Evolutionary conservation across 2,888 invertebrate genomes (phyloP).

Genomic region (Cremastinae sp.): DNA sequence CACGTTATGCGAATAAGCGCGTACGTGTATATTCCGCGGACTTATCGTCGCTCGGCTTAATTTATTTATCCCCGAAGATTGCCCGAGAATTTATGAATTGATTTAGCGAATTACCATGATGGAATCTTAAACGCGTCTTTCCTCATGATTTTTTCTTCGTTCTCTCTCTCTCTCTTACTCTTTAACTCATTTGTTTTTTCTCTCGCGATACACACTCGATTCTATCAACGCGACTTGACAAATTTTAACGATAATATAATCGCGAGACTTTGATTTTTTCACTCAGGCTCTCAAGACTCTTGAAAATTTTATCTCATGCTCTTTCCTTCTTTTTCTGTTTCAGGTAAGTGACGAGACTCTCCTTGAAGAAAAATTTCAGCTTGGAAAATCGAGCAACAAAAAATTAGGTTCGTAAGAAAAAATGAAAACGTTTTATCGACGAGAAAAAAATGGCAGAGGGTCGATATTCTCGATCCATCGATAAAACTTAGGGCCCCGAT

Average conservation of each 20-base stretch:
- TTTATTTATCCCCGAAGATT: conserved; percentile 56
- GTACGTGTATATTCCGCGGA: conserved; percentile 16
- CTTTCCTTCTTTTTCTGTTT: conserved; percentile 63
- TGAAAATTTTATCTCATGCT: conserved; percentile 14
- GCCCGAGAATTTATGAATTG: conserved; percentile 56
- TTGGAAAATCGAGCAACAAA: too few relatives aligned
- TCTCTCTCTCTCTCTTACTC: conserved; percentile 5
- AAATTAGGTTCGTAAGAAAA: too few relatives aligned
- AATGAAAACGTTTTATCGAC: too few relatives aligned
- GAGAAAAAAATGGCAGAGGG: not conserved
- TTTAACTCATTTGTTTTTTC: not conserved
- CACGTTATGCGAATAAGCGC: conserved; percentile 4
- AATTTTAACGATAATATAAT: conserved; percentile 40
- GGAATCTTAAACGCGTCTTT: conserved; percentile 45
- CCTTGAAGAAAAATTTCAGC: conserved; percentile 29
- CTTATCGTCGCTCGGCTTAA: conserved; percentile 55
- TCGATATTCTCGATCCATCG: not conserved
- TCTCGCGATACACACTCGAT: conserved; percentile 2
- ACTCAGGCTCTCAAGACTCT: not conserved
- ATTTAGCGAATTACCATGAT: conserved; percentile 52
- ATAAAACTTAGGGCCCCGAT: conserved; percentile 9
- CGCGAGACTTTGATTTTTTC: conserved; percentile 3
- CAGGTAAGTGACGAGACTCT: conserved; percentile 64
- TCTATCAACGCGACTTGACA: conserved; percentile 16
- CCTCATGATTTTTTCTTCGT: not conserved